Evolutionary conservation across 2,888 invertebrate species (phyloP).

Genomic region (Cryptus viduatorius): DNA sequence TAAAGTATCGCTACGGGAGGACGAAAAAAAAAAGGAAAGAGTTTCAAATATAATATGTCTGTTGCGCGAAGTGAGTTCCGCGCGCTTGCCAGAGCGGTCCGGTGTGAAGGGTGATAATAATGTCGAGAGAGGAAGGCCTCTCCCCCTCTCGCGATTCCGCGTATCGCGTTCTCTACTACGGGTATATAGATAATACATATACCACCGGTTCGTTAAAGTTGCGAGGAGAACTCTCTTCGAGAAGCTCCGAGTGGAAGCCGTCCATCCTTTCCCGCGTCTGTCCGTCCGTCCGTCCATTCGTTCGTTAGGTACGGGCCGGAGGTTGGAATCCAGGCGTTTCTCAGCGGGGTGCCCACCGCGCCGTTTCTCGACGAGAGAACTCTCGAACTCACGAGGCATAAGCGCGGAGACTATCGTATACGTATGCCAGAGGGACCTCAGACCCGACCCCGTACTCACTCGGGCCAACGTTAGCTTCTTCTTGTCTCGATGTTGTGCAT

Average conservation of each 20-base stretch:
- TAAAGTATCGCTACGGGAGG: slow-evolving; percentile 34
- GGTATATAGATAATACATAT: slow-evolving; percentile 66
- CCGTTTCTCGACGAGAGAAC: slow-evolving; percentile 64
- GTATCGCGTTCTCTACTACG: slow-evolving; percentile 47
- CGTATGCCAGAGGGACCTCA: slow-evolving; percentile 43
- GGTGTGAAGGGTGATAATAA: slow-evolving; percentile 67
- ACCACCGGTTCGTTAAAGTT: slow-evolving; percentile 67
- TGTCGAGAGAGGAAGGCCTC: slow-evolving; percentile 63
- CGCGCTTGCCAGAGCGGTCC: slow-evolving; percentile 36
- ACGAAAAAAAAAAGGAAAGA: slow-evolving; percentile 30
- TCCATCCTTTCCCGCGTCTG: slow-evolving; percentile 68
- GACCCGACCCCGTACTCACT: slow-evolving; percentile 62
- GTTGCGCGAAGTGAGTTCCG: slow-evolving; percentile 36
- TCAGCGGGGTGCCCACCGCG: slow-evolving; percentile 80
- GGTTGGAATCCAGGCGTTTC: slow-evolving; percentile 82
- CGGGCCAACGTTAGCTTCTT: slow-evolving; percentile 46
- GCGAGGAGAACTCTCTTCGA: slow-evolving; percentile 54
- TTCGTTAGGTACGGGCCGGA: slow-evolving; percentile 82
- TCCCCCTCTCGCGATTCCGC: slow-evolving; percentile 65
- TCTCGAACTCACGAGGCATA: slow-evolving; percentile 65
- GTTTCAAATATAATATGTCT: slow-evolving; percentile 49
- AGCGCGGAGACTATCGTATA: slow-evolving; percentile 41
- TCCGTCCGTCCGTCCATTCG: slow-evolving; percentile 74
- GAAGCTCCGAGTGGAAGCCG: slow-evolving; percentile 65
- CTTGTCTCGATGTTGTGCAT: slow-evolving; percentile 34